Conservation (phyloP, 2,888 invertebrate species). For the Lycia hirtaria region DNA sequence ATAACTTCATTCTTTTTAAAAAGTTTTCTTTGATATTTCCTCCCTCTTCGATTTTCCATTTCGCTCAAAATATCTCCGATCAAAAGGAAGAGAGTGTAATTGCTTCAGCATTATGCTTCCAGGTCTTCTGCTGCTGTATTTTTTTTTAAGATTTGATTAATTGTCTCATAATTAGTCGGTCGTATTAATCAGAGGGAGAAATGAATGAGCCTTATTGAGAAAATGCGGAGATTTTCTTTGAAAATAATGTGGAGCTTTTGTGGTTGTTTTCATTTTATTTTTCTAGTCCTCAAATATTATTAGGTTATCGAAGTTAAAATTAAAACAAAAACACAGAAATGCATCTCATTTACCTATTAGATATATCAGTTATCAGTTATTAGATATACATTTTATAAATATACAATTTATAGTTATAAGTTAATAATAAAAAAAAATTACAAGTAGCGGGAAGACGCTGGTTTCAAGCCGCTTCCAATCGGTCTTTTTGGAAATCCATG, state of each 20-base stretch:
- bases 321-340: no score
- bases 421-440: no score
- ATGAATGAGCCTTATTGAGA: slow-evolving; percentile 20
- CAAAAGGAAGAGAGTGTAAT: slow-evolving; percentile 73
- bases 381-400: no score
- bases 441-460: no score
- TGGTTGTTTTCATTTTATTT: slow-evolving; percentile 3
- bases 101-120: slow-evolving; percentile 71
- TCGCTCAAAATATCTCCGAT: slow-evolving; percentile 71
- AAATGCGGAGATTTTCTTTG: slow-evolving; percentile 3
- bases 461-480: no score
- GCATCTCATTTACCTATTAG: no score
- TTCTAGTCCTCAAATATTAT: no score
- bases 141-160: slow-evolving; percentile 38
- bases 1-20: slow-evolving; percentile 63
- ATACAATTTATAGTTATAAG: no score
- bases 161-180: slow-evolving; percentile 39
- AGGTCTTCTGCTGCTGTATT: slow-evolving; percentile 53
- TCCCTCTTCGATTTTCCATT: slow-evolving; percentile 63
- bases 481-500: no score
- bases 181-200: slow-evolving; percentile 31
- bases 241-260: slow-evolving; percentile 6
- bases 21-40: slow-evolving; percentile 72
- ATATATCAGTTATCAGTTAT: no score
- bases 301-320: no score